Conservation (phyloP, 2,888 invertebrate species). For the Tetranychus truncatus region DNA sequence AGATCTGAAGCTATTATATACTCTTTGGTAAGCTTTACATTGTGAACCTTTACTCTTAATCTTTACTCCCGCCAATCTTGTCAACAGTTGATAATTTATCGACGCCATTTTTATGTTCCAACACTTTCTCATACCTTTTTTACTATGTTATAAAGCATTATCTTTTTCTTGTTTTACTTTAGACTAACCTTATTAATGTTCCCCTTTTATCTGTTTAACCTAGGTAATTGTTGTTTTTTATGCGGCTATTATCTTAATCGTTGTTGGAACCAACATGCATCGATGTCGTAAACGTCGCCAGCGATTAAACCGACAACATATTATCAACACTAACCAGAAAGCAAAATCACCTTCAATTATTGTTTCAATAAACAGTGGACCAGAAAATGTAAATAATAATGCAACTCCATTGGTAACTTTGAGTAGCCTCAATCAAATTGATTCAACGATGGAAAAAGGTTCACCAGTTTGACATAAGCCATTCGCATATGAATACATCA, state of each 20-base stretch:
- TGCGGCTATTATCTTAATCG: background rate
- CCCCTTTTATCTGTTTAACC: no score
- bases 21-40: background rate
- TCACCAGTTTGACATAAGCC: background rate
- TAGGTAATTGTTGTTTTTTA: constrained; percentile 1
- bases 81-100: no score
- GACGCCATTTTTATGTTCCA: no score
- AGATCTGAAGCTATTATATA: background rate
- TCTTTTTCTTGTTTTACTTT: no score
- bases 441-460: background rate
- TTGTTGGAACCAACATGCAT: constrained; percentile 1
- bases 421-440: background rate
- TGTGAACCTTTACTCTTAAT: background rate
- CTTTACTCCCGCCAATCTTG: background rate
- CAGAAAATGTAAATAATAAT: background rate
- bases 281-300: background rate
- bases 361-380: background rate
- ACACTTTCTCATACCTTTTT: no score
- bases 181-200: no score
- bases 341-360: background rate
- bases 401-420: background rate
- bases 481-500: no score
- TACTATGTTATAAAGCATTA: no score
- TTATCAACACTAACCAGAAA: background rate
- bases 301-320: background rate